A percentile compares a stretch with the other conserved stretches of the same genome.
These are phyloP conservation scores for Carpatolechia fugitivella DNA, from an alignment of 2,888 invertebrate genomes.

Conservation along the genomic window DNA sequence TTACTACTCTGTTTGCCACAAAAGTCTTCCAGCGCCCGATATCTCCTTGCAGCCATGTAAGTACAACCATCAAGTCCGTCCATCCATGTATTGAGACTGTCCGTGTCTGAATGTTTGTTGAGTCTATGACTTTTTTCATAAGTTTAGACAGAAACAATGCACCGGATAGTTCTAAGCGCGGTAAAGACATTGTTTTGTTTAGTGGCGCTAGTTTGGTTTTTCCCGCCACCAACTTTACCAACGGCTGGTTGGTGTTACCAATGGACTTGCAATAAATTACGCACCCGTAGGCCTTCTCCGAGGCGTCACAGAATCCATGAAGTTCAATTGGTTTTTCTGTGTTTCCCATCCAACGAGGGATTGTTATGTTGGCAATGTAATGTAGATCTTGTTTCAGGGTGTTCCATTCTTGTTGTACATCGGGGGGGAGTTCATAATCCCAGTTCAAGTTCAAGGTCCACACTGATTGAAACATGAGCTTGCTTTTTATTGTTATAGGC, in stretches of 20 bases:
- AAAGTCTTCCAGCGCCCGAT: background rate
- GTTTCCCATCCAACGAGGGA: background rate
- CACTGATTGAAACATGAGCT: background rate
- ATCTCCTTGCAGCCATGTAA: background rate
- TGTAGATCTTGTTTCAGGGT: background rate
- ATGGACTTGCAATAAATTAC: background rate
- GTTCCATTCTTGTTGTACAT: background rate
- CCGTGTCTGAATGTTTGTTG: background rate
- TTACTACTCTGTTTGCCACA: background rate
- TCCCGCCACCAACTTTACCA: background rate
- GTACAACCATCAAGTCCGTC: background rate
- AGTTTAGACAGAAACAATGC: background rate
- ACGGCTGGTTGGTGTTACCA: background rate
- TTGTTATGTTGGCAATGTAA: background rate
- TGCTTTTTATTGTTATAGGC: background rate
- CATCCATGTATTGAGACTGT: background rate
- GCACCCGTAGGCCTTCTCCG: background rate
- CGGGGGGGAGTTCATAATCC: background rate
- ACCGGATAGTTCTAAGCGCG: background rate
- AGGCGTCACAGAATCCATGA: background rate
- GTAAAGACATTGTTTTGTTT: background rate
- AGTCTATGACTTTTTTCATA: background rate
- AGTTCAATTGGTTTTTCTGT: background rate
- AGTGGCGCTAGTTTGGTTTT: slow-evolving; percentile 2
- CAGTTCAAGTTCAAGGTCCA: background rate